A percentile compares a stretch with the other conserved stretches of the same genome.
These are phyloP conservation scores for Hyaena hyaena DNA, from an alignment of 2,113 vertebrate genomes.

Conservation along the genomic window DNA sequence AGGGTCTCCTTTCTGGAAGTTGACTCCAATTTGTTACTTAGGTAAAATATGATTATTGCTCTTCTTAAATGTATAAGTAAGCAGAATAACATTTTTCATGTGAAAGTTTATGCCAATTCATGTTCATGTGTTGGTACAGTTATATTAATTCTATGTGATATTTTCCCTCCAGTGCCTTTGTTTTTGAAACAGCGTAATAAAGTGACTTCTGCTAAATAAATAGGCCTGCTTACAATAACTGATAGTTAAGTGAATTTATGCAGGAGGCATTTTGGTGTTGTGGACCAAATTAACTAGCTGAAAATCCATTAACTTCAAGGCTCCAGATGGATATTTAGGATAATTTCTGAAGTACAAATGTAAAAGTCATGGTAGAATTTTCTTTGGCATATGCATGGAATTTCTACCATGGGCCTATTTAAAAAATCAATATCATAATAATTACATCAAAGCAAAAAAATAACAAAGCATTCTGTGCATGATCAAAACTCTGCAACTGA, in stretches of 20 bases:
- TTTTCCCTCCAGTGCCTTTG: constrained; percentile 62
- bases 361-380: constrained; percentile 72
- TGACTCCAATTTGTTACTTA: not conserved
- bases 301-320: constrained; percentile 75
- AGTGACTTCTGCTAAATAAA: constrained; percentile 69
- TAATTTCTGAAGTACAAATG: constrained; percentile 74
- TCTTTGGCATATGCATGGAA: constrained; percentile 54
- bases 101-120: constrained; percentile 45
- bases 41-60: not conserved
- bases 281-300: constrained; percentile 62
- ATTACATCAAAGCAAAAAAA: constrained; percentile 66
- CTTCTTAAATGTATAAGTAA: constrained; percentile 63
- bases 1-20: not conserved
- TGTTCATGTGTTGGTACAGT: constrained; percentile 50
- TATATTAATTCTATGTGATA: constrained; percentile 64
- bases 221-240: constrained; percentile 44
- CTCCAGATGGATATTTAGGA: constrained; percentile 71
- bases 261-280: constrained; percentile 58
- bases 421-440: constrained; percentile 66
- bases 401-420: constrained; percentile 65
- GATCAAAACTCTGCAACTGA: constrained; percentile 47
- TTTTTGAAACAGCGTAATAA: constrained; percentile 66
- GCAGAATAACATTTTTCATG: constrained; percentile 62
- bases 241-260: constrained; percentile 53
- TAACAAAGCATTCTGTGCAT: constrained; percentile 23